Evolutionary conservation across 1,140 invertebrate species (phyloP).

Genomic region (Portunus trituberculatus): DNA sequence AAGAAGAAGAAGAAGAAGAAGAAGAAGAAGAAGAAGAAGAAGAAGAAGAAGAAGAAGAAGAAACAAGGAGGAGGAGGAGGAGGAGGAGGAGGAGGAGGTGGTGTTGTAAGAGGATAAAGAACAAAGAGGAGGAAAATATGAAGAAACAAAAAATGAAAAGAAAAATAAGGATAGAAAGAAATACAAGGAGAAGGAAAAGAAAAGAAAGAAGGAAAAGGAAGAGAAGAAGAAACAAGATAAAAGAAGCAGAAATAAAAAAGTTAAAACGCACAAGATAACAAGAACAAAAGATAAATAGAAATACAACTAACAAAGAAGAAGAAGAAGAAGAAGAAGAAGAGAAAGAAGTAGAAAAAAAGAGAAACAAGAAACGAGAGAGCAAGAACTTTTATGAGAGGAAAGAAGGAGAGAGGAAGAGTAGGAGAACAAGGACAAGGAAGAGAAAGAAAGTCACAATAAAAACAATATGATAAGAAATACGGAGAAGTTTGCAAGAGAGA

Average conservation of each 20-base stretch:
- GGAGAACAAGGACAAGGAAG: background rate
- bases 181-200: background rate
- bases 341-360: background rate
- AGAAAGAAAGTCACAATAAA: background rate
- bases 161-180: background rate
- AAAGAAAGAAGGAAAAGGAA: too few species aligned
- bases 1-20: background rate
- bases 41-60: background rate
- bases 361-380: background rate
- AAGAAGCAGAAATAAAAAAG: background rate
- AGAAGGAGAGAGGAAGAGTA: background rate
- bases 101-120: background rate
- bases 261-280: background rate
- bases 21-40: background rate
- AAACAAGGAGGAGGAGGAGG: background rate
- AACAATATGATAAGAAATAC: background rate
- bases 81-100: background rate
- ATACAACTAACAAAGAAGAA: background rate
- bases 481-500: background rate
- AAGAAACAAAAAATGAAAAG: background rate
- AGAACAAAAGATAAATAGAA: background rate
- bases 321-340: background rate
- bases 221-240: too few species aligned
- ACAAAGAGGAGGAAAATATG: background rate
- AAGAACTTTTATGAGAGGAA: background rate